Evolutionary conservation across 2,888 invertebrate genomes (phyloP), one percentile per base, ranked within the genome.

Genomic region (Andricus curvator): DNA sequence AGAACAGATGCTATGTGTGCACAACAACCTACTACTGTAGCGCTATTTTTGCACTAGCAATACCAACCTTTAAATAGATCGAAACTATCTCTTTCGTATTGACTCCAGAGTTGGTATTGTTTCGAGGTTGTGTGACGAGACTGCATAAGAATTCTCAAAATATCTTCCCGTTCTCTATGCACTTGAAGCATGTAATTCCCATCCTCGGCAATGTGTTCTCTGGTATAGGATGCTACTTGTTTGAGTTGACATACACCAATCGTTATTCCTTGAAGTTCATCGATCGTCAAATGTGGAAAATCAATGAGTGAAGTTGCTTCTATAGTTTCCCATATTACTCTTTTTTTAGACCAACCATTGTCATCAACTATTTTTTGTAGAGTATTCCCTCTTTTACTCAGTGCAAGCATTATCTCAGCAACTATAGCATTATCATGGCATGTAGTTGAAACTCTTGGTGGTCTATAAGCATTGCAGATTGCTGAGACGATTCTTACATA

Each of bases 1-100:
- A 80, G 76, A n/a, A 82, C 78, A 20, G 67, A 76, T 9, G 65
- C 78, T 67, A 80, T 76, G 56, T 78, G 76, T 29, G 78, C 79
- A 77, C 79, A 81, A 51, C 79, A 81, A 20, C 81, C 77, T 25
- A 77, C 81, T 67, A 68, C 66, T 41, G 62, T 33, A 22, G 80
- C 76, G 4, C 64, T 60, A 76, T 33, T 64, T 56, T 80, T 78
- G 29, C 80, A 80, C 20, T 79, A 77, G 22, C 79, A 79, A 22
- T 79, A 81, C 80, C 56, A 68, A 51, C 70, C 65, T 70, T 25
- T 78, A 20, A 78, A 80, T 17, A 70, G 60, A 74, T 80, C 62
- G 15, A 62, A 74, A 60, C 80, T 65, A n/a, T 65, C 25, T 29
- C 1, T 77, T 44, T 44, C 13, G 48, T 78, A 66, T 78, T 78